Conservation (phyloP, 2,888 invertebrate genomes). For the Tuta absoluta region DNA sequence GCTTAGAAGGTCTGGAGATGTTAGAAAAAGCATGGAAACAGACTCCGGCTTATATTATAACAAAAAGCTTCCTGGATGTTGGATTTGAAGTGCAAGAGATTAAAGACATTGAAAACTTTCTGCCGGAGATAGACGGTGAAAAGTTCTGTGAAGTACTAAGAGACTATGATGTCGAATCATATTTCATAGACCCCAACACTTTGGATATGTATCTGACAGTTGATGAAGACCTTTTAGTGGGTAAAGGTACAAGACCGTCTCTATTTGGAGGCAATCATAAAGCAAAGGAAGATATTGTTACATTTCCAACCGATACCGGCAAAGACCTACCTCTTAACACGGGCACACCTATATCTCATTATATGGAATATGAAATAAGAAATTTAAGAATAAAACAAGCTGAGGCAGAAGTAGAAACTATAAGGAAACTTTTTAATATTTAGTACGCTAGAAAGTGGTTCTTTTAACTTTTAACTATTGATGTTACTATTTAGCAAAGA, state of each 20-base stretch:
- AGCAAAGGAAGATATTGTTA: neutral
- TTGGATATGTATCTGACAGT: constrained; percentile 53
- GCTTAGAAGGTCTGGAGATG: constrained; percentile 51
- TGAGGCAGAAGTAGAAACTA: neutral
- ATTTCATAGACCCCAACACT: constrained; percentile 42
- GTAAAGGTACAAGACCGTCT: constrained; percentile 51
- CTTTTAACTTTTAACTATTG: neutral
- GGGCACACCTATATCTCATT: neutral
- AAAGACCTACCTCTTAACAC: constrained; percentile 9
- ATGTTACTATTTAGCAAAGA: neutral
- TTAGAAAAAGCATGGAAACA: constrained; percentile 52
- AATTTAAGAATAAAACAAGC: constrained; percentile 1
- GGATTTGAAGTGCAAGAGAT: constrained; percentile 48
- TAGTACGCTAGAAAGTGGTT: neutral
- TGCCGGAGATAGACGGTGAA: neutral
- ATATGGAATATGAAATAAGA: neutral
- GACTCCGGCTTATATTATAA: constrained; percentile 42
- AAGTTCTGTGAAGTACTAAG: constrained; percentile 37
- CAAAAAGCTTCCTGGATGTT: constrained; percentile 44
- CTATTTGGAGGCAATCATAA: constrained; percentile 55
- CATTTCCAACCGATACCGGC: neutral
- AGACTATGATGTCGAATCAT: constrained; percentile 50
- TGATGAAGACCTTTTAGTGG: constrained; percentile 53
- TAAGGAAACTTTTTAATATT: neutral
- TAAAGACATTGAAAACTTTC: constrained; percentile 23